Base-by-base conservation (phyloP, 2,888 invertebrate genomes). In the Cryptocephalus moraei region DNA sequence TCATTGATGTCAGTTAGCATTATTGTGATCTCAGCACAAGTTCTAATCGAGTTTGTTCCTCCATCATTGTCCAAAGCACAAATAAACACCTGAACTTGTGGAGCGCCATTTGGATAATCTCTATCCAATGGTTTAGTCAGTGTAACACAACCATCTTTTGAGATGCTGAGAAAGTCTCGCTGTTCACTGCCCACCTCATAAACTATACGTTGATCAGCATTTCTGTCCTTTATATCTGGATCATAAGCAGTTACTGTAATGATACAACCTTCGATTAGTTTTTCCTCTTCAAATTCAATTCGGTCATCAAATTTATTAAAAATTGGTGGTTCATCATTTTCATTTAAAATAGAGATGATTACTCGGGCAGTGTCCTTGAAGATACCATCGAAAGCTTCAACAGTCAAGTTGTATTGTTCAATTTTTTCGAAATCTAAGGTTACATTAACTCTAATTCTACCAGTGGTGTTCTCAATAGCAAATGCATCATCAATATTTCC, bases 261-360 rank as follows among this genome's bases (percentile, higher is more conserved):
- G 60, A 87, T 81, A 63, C 88, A 89, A 33, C 80, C 80, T 53
- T 77, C 75, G 45, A 82, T 77, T 9, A 83, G 62, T 44, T 74
- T 76, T 64, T 92, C 91, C 64, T 91, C 91, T 42, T 78, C 73
- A 49, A 91, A 86, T 1, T 81, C 83, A 43, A 83, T 84, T 45
- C 81, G 82, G 59, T 83, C 84, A 43, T 82, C 76, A 44, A 81
- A 82, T 42, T 79, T 69, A 31, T 74, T 68, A 63, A 96, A 95
- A 1, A 84, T 79, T 0, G 96, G 96, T 0, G 85, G 83, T 68
- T 94, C 92, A 66, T 96, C 96, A 64, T 96, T 96, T 41, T 93
- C 84, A 67, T 96, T 89, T 57, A 82, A 84, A 45, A 94, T 86
- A 57, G 84, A 82, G 43, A 95, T 91, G 43, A 82, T 79, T 0